phyloP scores from a whole-genome alignment of 2,888 invertebrate genomes.

The Ornithoptera alexandrae region DNA sequence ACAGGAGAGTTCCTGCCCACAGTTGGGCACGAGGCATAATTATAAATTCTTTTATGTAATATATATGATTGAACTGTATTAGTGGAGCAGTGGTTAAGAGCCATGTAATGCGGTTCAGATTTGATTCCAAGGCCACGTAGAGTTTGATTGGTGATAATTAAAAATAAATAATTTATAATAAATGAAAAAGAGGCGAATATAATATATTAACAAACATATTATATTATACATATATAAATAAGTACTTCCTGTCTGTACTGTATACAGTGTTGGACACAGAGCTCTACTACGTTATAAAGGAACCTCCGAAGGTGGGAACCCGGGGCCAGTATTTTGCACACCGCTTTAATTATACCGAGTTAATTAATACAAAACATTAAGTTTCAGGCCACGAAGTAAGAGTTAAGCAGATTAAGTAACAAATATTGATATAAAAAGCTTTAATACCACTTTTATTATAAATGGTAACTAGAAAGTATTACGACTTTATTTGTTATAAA shows the following conservation, averaged over 20 bases:
- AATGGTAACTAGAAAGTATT: neutral
- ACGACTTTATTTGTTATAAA: neutral
- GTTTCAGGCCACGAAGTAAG: conserved; percentile 41
- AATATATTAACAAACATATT: no score
- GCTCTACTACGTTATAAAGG: conserved; percentile 36
- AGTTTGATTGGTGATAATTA: no score
- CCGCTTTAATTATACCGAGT: conserved; percentile 72
- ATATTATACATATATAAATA: no score
- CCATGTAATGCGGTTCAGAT: no score
- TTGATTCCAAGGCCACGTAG: no score
- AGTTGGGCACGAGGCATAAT: neutral
- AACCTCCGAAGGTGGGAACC: conserved; percentile 46
- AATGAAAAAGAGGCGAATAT: no score
- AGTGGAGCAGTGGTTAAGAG: no score
- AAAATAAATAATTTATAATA: no score
- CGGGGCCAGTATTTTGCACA: conserved; percentile 56
- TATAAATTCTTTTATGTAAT: neutral
- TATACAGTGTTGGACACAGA: conserved; percentile 38
- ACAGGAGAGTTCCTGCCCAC: conserved; percentile 5
- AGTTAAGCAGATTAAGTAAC: neutral
- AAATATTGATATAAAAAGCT: neutral
- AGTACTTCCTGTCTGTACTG: no score
- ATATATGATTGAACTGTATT: no score
- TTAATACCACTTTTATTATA: neutral
- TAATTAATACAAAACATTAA: conserved; percentile 75